Evolutionary conservation across 2,888 invertebrate species (phyloP).

Genomic region (Apomyelois bistriatella): DNA sequence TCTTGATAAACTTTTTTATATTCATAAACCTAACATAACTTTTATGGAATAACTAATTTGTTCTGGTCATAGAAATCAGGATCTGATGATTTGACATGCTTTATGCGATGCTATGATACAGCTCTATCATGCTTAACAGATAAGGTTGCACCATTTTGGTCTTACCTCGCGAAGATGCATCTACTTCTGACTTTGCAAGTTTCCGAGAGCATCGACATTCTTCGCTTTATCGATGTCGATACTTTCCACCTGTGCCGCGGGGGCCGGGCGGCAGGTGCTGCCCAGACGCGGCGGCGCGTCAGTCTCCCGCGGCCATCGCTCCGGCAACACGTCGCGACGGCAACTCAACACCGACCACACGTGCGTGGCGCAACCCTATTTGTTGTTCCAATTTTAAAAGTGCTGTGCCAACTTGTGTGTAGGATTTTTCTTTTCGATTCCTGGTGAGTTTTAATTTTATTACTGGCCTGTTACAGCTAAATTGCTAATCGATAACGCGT

Average conservation of each 20-base stretch:
- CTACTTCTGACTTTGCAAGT: not conserved
- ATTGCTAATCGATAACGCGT: conserved; percentile 49
- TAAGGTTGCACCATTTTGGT: not conserved
- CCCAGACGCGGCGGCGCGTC: conserved; percentile 75
- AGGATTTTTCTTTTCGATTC: conserved; percentile 32
- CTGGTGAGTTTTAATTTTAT: conserved; percentile 33
- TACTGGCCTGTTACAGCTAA: conserved; percentile 13
- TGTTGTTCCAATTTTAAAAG: conserved; percentile 60
- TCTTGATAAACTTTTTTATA: too few relatives aligned
- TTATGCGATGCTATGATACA: too few relatives aligned
- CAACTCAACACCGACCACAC: conserved; percentile 50
- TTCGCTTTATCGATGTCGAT: conserved; percentile 62
- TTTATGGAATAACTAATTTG: too few relatives aligned
- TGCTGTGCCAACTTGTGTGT: conserved; percentile 58
- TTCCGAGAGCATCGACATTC: conserved; percentile 6
- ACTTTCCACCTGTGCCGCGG: conserved; percentile 54
- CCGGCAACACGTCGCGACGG: conserved; percentile 59
- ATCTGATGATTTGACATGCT: too few relatives aligned
- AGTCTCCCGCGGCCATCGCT: conserved; percentile 67
- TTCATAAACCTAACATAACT: too few relatives aligned
- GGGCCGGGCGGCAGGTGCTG: conserved; percentile 71
- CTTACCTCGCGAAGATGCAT: not conserved
- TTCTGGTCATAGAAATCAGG: too few relatives aligned
- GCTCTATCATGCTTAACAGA: too few relatives aligned
- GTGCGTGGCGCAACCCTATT: conserved; percentile 70